A percentile compares a stretch with the other conserved stretches of the same genome.
Evolutionary conservation across 2,797 vertebrate species (phyloP).

Genomic region (Linurgus olivaceus): DNA sequence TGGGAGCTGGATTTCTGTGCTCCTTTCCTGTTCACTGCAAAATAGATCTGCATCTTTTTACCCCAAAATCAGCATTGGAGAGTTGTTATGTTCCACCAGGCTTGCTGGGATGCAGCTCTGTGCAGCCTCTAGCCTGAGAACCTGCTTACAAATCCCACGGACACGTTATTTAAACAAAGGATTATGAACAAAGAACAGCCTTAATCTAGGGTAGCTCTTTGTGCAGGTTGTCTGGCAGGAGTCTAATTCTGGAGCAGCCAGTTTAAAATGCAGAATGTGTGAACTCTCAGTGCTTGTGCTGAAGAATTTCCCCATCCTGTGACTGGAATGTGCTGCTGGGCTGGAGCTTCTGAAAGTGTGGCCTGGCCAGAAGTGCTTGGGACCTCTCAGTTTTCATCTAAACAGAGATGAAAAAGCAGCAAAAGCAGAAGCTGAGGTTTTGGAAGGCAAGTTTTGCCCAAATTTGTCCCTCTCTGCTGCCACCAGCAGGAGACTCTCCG

Average conservation of each 20-base stretch:
- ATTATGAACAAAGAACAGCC: background rate
- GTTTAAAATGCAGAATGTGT: background rate
- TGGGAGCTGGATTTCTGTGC: background rate
- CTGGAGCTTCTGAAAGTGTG: background rate
- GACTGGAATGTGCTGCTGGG: background rate
- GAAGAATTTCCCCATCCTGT: background rate
- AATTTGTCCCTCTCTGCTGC: constrained; percentile 19
- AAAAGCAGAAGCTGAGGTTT: background rate
- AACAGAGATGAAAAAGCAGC: background rate
- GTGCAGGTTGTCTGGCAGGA: background rate
- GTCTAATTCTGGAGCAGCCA: background rate
- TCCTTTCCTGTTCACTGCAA: background rate
- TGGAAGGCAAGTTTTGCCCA: background rate
- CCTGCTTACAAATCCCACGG: background rate
- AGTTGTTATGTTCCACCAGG: background rate
- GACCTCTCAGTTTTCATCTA: background rate
- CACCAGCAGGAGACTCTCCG: background rate
- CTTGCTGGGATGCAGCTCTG: background rate
- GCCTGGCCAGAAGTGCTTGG: background rate
- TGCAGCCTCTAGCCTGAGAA: background rate
- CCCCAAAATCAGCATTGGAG: background rate
- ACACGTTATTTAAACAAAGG: background rate
- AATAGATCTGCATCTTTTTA: background rate
- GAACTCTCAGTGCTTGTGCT: background rate
- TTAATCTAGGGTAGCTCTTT: background rate